Conservation (phyloP, 2,797 vertebrate species). For the Acestrorhynchus altus region DNA sequence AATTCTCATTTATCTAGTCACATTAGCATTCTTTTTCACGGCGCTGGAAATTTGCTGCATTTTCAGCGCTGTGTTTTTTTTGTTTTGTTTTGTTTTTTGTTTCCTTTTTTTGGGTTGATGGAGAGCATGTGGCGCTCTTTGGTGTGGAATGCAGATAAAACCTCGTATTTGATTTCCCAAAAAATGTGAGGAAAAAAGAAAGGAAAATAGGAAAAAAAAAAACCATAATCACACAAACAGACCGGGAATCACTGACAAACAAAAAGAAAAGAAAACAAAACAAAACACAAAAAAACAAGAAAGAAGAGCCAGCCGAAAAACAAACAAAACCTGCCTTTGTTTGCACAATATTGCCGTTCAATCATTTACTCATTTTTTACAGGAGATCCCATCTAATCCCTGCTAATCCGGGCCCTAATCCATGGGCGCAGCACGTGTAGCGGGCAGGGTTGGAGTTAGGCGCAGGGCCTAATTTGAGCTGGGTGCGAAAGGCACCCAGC, state of each 20-base stretch:
- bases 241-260: slow-evolving; percentile 31
- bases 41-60: slow-evolving; percentile 55
- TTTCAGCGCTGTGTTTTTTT: slow-evolving; percentile 25
- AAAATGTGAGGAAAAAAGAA: not conserved
- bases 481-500: slow-evolving; percentile 22
- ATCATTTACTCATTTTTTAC: slow-evolving; percentile 67
- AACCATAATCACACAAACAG: slow-evolving; percentile 14
- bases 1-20: slow-evolving; percentile 87
- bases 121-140: slow-evolving; percentile 28
- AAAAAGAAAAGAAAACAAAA: slow-evolving; percentile 9
- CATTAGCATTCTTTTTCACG: slow-evolving; percentile 82
- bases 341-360: slow-evolving; percentile 65
- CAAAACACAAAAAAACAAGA: slow-evolving; percentile 3
- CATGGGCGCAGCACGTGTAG: slow-evolving; percentile 64
- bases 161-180: slow-evolving; percentile 5
- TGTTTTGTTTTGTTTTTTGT: not conserved
- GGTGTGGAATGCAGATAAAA: slow-evolving; percentile 36
- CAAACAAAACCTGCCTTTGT: slow-evolving; percentile 61
- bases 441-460: slow-evolving; percentile 26
- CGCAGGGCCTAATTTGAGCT: slow-evolving; percentile 27
- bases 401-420: slow-evolving; percentile 69
- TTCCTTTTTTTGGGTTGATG: slow-evolving; percentile 25
- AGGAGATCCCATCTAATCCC: slow-evolving; percentile 74
- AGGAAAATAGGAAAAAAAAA: not conserved
- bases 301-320: slow-evolving; percentile 50